These are phyloP conservation scores for Ochotona curzoniae DNA, from an alignment of 2,113 vertebrate genomes.

Conservation along the genomic window DNA sequence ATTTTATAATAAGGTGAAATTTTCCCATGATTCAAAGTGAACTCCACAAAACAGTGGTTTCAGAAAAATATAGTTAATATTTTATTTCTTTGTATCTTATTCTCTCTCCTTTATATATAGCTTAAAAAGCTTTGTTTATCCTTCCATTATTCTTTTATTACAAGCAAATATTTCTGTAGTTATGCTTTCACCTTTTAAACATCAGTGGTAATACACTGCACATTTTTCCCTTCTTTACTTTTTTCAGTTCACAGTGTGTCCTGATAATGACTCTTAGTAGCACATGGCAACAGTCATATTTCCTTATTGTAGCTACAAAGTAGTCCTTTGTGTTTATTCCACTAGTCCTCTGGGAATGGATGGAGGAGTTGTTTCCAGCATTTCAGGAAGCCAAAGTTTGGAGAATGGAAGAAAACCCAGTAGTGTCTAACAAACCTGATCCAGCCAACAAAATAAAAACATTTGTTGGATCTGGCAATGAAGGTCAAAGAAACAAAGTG, in stretches of 20 bases:
- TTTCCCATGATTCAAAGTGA: not conserved
- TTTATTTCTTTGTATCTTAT: not conserved
- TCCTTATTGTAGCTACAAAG: not conserved
- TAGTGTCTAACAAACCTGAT: not conserved
- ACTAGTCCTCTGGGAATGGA: not conserved
- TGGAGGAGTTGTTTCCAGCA: not conserved
- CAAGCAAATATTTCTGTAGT: not conserved
- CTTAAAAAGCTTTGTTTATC: not conserved
- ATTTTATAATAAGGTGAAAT: constrained; percentile 6
- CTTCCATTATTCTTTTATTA: not conserved
- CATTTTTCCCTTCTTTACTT: not conserved
- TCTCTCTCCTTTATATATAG: not conserved
- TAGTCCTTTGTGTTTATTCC: not conserved
- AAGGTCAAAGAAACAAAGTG: not conserved
- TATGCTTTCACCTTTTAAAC: not conserved
- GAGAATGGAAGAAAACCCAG: not conserved
- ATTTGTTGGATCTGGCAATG: not conserved
- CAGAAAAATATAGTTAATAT: not conserved
- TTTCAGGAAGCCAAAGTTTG: not conserved
- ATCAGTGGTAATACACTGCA: not conserved
- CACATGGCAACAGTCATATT: not conserved
- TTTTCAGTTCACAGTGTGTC: not conserved
- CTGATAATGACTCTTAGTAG: not conserved
- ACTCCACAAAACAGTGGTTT: not conserved
- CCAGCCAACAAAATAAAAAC: not conserved